These are phyloP conservation scores for Dendrophyllia cribrosa DNA, from an alignment of 64 coral and sea anemone genomes.

Conservation along the genomic window DNA sequence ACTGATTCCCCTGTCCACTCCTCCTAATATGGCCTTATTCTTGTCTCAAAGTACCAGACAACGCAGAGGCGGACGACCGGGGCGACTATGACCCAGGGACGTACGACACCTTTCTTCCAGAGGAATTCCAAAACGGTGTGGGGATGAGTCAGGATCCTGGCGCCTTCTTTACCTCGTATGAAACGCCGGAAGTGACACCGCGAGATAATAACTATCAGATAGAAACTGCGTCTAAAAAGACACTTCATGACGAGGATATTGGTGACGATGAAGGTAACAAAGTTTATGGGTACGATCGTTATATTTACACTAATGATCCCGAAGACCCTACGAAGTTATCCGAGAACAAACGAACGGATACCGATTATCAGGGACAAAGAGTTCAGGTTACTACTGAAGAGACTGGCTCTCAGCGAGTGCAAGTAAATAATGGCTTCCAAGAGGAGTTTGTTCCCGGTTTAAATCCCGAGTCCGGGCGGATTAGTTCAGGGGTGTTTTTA, in stretches of 20 bases:
- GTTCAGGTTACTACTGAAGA: slow-evolving; percentile 94
- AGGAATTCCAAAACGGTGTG: slow-evolving; percentile 21
- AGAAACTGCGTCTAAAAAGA: slow-evolving; percentile 13
- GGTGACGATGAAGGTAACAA: slow-evolving; percentile 75
- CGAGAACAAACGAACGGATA: slow-evolving; percentile 65
- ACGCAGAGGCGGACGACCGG: slow-evolving; percentile 12
- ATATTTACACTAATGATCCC: slow-evolving; percentile 54
- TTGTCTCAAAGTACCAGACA: slow-evolving; percentile 1
- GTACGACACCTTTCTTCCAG: slow-evolving; percentile 1
- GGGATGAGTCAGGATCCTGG: slow-evolving; percentile 19
- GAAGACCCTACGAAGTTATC: slow-evolving; percentile 24
- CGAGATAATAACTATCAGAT: slow-evolving; percentile 16
- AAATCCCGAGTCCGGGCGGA: slow-evolving; percentile 90
- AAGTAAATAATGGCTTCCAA: slow-evolving; percentile 98
- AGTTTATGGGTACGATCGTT: slow-evolving; percentile 92
- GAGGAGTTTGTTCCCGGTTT: slow-evolving; percentile 97
- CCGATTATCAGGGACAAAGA: slow-evolving; percentile 79
- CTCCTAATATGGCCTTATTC: not conserved
- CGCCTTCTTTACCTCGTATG: slow-evolving; percentile 1
- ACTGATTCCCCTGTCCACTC: too few relatives aligned
- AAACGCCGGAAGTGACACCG: not conserved
- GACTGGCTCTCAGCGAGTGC: slow-evolving; percentile 97
- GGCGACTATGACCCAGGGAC: slow-evolving; percentile 26
- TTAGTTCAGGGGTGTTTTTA: slow-evolving; percentile 93
- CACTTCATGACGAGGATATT: slow-evolving; percentile 26